phyloP scores from a whole-genome alignment of 2,113 vertebrate species.

The Cyprinodon brontotheroides region DNA sequence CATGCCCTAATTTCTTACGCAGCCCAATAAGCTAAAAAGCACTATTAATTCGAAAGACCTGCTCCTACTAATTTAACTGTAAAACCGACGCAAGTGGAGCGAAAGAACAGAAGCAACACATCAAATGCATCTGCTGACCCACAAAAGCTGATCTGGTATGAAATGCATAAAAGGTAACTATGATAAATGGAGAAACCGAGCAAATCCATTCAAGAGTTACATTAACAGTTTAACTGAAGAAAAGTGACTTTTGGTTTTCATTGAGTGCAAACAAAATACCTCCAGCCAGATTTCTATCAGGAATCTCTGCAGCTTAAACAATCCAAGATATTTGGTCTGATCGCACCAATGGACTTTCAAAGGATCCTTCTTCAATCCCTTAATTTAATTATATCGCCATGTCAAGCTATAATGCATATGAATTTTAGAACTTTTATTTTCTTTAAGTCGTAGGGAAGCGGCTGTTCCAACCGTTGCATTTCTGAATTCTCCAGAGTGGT shows the following conservation, averaged over 20 bases:
- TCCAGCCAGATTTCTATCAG: background rate
- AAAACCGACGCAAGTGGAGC: conserved; percentile 29
- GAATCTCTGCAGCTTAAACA: background rate
- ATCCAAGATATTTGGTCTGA: too few species aligned
- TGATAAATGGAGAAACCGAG: background rate
- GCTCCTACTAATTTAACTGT: conserved; percentile 35
- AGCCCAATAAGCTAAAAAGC: conserved; percentile 49
- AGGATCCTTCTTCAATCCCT: too few species aligned
- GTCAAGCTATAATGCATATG: too few species aligned
- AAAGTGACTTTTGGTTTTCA: too few species aligned
- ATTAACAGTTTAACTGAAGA: too few species aligned
- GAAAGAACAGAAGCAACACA: conserved; percentile 3
- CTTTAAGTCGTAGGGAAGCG: too few species aligned
- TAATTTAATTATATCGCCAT: too few species aligned
- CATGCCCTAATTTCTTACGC: conserved; percentile 35
- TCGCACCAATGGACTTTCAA: too few species aligned
- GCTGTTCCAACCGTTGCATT: too few species aligned
- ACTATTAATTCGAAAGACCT: conserved; percentile 21
- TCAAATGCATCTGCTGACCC: conserved; percentile 14
- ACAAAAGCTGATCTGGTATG: conserved; percentile 16
- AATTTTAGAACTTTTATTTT: too few species aligned
- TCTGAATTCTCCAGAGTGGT: too few species aligned
- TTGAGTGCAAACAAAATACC: too few species aligned
- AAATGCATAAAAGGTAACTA: conserved; percentile 21
- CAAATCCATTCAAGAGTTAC: background rate